phyloP scores from a whole-genome alignment of 1,140 invertebrate genomes.

The Lepidurus couesii region DNA sequence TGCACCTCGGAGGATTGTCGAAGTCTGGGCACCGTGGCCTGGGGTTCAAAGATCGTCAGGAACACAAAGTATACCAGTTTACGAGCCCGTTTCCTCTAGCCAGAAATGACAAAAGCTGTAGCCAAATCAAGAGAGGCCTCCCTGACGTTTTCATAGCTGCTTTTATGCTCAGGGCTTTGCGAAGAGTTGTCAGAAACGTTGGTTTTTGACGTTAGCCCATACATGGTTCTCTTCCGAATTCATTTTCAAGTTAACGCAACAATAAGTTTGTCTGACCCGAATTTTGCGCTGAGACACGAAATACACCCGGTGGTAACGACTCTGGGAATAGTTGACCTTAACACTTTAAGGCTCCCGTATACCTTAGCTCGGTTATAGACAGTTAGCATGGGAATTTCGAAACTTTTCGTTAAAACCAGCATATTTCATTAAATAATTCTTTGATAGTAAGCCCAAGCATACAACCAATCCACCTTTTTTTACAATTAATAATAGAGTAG shows the following conservation, averaged over 20 bases:
- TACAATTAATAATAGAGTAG: no score
- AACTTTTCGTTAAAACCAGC: no score
- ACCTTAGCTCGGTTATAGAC: no score
- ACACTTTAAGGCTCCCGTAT: no score
- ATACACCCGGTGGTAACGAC: background rate
- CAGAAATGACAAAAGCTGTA: slow-evolving; percentile 1
- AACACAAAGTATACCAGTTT: background rate
- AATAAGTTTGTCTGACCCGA: background rate
- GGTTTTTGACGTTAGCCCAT: background rate
- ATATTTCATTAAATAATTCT: no score
- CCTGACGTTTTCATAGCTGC: slow-evolving; percentile 11
- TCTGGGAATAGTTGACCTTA: no score
- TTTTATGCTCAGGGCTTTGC: background rate
- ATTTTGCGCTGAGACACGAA: background rate
- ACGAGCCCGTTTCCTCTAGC: slow-evolving; percentile 8
- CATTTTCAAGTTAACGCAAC: background rate
- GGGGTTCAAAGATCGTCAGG: background rate
- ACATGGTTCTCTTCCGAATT: background rate
- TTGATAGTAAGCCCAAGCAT: no score
- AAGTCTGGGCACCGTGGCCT: background rate
- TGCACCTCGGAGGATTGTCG: background rate
- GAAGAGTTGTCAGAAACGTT: background rate
- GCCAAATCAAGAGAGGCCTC: slow-evolving; percentile 17
- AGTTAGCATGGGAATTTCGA: no score
- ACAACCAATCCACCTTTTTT: no score